Evolutionary conservation across 2,797 vertebrate species (phyloP).

Genomic region (Platalea minor): DNA sequence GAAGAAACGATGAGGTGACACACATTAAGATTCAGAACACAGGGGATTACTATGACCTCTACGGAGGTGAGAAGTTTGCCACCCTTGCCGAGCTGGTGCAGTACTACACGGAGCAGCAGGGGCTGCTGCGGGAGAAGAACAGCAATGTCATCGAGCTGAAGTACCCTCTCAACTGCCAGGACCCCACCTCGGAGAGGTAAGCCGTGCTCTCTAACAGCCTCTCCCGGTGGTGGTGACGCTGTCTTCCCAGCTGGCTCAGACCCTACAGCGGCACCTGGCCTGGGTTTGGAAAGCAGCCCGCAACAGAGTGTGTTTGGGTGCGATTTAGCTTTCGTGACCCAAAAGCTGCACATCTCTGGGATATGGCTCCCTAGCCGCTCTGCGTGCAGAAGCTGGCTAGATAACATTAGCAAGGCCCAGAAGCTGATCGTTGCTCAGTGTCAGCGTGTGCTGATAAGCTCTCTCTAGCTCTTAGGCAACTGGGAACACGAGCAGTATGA

Average conservation of each 20-base stretch:
- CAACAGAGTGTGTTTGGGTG: not conserved
- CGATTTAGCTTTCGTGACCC: rapidly evolving
- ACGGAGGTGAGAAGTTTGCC: slow-evolving; percentile 90
- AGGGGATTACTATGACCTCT: slow-evolving; percentile 87
- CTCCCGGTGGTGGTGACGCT: rapidly evolving
- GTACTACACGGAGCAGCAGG: slow-evolving; percentile 89
- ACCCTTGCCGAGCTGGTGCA: slow-evolving; percentile 88
- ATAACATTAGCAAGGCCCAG: not conserved
- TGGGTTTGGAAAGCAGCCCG: not conserved
- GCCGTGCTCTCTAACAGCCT: rapidly evolving
- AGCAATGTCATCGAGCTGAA: slow-evolving; percentile 88
- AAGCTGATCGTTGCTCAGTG: not conserved
- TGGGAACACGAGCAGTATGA: not conserved
- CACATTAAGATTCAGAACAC: slow-evolving; percentile 94
- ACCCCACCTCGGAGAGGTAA: slow-evolving; percentile 88
- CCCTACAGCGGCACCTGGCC: too few relatives aligned
- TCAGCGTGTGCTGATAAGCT: not conserved
- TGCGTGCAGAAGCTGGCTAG: not conserved
- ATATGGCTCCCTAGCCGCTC: not conserved
- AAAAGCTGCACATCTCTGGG: not conserved
- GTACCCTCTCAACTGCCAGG: slow-evolving; percentile 91
- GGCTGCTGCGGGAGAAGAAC: slow-evolving; percentile 86
- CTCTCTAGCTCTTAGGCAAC: not conserved
- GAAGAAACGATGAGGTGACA: slow-evolving; percentile 86
- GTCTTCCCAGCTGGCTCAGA: not conserved